These are phyloP conservation scores for Gobio gobio DNA, from an alignment of 2,113 vertebrate genomes.

Conservation along the genomic window DNA sequence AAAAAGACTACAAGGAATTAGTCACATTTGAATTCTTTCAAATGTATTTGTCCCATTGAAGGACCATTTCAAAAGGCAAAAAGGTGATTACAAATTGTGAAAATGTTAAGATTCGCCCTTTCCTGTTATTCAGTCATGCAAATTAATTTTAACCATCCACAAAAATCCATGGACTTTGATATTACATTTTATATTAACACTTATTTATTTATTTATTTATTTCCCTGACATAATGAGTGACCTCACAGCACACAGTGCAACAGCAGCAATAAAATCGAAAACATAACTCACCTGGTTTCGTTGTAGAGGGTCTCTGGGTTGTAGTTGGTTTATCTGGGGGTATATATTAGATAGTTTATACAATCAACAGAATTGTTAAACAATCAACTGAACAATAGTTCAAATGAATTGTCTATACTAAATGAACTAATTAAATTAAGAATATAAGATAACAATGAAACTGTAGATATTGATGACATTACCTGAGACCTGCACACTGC, in stretches of 20 bases:
- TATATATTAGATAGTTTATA: background rate
- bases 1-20: too few species aligned
- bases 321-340: conserved; percentile 11
- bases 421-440: background rate
- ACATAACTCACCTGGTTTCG: conserved; percentile 27
- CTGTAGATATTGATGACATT: background rate
- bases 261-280: background rate
- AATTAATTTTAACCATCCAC: background rate
- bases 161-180: background rate
- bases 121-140: background rate
- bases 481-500: conserved; percentile 70
- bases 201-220: background rate
- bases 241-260: background rate
- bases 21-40: too few species aligned
- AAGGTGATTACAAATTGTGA: background rate
- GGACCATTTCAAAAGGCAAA: background rate
- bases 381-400: background rate
- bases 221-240: background rate
- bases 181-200: background rate
- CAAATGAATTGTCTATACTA: background rate
- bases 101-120: background rate
- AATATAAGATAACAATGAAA: background rate
- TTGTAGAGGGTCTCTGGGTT: conserved; percentile 10
- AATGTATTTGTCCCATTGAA: background rate
- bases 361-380: background rate